Conservation (phyloP, 2,888 invertebrate genomes). For the Tanypteryx hageni region DNA sequence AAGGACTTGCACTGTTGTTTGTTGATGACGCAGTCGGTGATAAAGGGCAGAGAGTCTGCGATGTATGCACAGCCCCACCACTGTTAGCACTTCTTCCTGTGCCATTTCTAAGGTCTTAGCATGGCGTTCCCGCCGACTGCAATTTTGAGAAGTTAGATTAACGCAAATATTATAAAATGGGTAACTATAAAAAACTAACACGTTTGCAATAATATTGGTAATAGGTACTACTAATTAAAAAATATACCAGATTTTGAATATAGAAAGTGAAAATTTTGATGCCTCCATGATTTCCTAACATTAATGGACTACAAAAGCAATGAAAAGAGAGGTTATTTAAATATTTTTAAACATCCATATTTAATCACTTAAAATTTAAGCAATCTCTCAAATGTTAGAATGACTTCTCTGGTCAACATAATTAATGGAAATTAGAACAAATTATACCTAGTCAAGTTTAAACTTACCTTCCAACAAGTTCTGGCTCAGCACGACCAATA, state of each 20-base stretch:
- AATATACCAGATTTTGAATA: too few relatives aligned
- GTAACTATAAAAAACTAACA: too few relatives aligned
- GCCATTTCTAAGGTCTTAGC: conserved; percentile 98
- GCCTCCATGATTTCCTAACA: too few relatives aligned
- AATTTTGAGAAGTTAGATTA: conserved; percentile 69
- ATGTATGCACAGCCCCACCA: conserved; percentile 94
- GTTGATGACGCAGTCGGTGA: conserved; percentile 91
- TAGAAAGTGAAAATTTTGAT: too few relatives aligned
- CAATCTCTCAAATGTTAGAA: neutral
- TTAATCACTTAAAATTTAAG: too few relatives aligned
- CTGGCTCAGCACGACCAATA: conserved; percentile 93
- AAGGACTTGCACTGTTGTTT: conserved; percentile 95
- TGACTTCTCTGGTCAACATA: neutral
- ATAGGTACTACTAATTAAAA: too few relatives aligned
- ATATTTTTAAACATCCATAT: too few relatives aligned
- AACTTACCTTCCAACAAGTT: conserved; percentile 87
- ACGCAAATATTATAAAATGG: too few relatives aligned
- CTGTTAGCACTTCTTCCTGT: conserved; percentile 96
- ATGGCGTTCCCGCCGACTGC: conserved; percentile 90
- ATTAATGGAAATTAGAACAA: neutral
- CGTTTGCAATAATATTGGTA: too few relatives aligned
- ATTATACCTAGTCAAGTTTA: conserved; percentile 18
- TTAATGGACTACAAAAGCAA: neutral
- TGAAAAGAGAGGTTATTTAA: neutral
- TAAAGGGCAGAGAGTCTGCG: conserved; percentile 92